These are phyloP conservation scores for Dendrophyllia cribrosa DNA, from an alignment of 64 coral and sea anemone species.

Conservation along the genomic window DNA sequence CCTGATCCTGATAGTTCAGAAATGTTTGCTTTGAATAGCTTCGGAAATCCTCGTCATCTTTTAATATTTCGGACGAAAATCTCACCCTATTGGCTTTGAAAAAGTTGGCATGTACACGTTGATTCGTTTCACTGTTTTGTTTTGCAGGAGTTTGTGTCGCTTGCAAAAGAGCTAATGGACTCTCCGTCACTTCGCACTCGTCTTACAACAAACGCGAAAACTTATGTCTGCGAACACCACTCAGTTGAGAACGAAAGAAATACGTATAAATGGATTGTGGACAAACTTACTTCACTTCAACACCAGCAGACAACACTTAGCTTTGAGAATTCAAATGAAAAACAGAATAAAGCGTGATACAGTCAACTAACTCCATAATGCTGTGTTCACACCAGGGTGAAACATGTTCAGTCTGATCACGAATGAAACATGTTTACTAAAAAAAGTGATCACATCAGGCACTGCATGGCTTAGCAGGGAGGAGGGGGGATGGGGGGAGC, in stretches of 20 bases:
- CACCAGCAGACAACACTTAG: not conserved
- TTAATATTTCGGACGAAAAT: not conserved
- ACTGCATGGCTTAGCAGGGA: too few species aligned
- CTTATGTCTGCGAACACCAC: constrained; percentile 66
- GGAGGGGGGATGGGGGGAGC: too few species aligned
- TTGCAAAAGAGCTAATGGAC: constrained; percentile 74
- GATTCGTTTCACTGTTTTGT: not conserved
- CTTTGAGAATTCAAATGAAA: not conserved
- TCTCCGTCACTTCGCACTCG: constrained; percentile 37
- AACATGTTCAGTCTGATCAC: too few species aligned
- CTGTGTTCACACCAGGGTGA: too few species aligned
- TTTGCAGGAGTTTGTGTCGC: constrained; percentile 64
- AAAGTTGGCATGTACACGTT: not conserved
- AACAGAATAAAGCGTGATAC: not conserved
- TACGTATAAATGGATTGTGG: constrained; percentile 62
- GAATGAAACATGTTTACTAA: too few species aligned
- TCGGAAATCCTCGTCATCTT: too few species aligned
- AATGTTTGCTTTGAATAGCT: too few species aligned
- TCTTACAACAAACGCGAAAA: constrained; percentile 69
- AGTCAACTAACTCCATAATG: too few species aligned
- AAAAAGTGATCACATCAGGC: too few species aligned
- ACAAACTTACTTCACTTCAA: constrained; percentile 45
- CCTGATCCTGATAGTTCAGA: too few species aligned
- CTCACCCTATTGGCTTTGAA: not conserved
- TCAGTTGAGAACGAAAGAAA: constrained; percentile 67